A percentile compares a stretch with the other conserved stretches of the same genome.
Conservation (phyloP, 2,113 vertebrate genomes). For the Clarias batrachus region DNA sequence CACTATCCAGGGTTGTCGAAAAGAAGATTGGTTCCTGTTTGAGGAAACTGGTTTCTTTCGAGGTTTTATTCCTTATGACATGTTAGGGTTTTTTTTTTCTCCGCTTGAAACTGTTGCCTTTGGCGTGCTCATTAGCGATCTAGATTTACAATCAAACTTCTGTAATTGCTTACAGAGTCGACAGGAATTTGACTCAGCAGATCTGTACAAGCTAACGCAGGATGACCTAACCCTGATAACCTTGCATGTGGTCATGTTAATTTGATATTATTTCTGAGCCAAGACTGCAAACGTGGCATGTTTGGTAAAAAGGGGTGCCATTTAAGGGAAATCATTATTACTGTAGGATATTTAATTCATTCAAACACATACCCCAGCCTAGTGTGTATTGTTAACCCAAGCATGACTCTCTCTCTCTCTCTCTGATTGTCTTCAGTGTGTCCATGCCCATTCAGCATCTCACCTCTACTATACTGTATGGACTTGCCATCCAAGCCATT, state of each 20-base stretch:
- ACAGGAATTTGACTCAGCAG: neutral
- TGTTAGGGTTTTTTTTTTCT: neutral
- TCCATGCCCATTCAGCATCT: slow-evolving; percentile 21
- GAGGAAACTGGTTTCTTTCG: neutral
- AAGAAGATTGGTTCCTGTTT: neutral
- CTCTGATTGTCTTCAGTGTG: slow-evolving; percentile 2
- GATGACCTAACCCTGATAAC: neutral
- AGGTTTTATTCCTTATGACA: neutral
- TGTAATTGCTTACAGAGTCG: neutral
- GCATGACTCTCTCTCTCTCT: neutral
- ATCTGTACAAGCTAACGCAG: neutral
- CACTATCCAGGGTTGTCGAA: neutral
- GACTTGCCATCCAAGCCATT: neutral
- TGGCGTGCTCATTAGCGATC: neutral
- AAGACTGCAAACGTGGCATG: neutral
- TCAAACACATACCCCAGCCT: neutral
- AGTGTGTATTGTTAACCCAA: neutral
- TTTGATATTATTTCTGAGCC: neutral
- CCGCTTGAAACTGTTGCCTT: neutral
- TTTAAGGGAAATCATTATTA: neutral
- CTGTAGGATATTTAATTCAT: neutral
- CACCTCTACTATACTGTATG: neutral
- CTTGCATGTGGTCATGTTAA: neutral
- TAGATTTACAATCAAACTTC: neutral
- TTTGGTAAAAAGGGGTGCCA: neutral